Percentiles rank a stretch among this genome's conserved stretches.
These are phyloP conservation scores for Agapornis canus DNA, from an alignment of 2,797 vertebrate species.

Conservation along the genomic window DNA sequence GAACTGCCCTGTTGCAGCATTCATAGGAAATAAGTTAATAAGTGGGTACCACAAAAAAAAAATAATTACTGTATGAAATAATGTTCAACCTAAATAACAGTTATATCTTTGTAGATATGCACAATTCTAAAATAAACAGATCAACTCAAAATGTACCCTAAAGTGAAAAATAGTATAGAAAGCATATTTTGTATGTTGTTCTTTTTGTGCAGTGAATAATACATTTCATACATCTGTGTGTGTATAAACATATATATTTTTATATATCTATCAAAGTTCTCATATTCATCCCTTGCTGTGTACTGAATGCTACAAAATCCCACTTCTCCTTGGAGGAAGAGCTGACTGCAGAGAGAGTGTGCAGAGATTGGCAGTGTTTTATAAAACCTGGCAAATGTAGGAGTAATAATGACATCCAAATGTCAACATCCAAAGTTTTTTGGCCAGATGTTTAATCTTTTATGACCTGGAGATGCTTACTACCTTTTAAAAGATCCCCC, in stretches of 20 bases:
- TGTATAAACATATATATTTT: not conserved
- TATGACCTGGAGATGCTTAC: not conserved
- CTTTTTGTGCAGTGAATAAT: not conserved
- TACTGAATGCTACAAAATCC: not conserved
- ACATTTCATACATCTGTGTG: not conserved
- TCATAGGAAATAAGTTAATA: not conserved
- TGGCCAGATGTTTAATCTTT: not conserved
- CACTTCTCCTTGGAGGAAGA: not conserved
- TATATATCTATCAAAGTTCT: not conserved
- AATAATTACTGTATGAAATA: not conserved
- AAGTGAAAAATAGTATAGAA: not conserved
- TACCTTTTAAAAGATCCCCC: not conserved
- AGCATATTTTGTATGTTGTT: not conserved
- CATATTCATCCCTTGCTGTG: not conserved
- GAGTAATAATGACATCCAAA: conserved; percentile 4
- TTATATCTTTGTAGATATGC: not conserved
- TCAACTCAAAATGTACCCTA: not conserved
- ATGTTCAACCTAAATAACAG: not conserved
- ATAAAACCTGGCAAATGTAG: conserved; percentile 42
- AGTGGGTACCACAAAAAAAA: not conserved
- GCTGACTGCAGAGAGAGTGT: not conserved
- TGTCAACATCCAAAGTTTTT: conserved; percentile 23
- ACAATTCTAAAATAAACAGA: not conserved
- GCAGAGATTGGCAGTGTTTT: not conserved
- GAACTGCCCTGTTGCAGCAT: not conserved